Percentiles rank a stretch among this genome's conserved stretches.
phyloP scores from a whole-genome alignment of 2,113 vertebrate genomes.

The Choloepus hoffmanni region DNA sequence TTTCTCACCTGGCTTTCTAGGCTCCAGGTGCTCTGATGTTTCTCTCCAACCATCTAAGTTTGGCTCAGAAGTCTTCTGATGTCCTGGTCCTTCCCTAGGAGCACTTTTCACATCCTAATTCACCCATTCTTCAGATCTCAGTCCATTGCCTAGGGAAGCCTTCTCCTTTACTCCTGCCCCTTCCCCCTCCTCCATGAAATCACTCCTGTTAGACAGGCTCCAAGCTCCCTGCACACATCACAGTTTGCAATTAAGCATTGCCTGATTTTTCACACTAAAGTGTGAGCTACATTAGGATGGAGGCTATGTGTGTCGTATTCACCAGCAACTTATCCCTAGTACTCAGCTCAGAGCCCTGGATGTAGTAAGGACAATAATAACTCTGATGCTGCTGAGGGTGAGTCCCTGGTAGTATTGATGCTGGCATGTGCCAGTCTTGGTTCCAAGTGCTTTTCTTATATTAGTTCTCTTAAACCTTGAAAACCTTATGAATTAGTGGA shows the following conservation, averaged over 20 bases:
- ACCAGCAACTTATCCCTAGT: background rate
- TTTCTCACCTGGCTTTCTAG: background rate
- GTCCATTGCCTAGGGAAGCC: conserved; percentile 47
- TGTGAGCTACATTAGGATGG: background rate
- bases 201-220: background rate
- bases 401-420: no score
- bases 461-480: background rate
- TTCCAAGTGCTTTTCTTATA: background rate
- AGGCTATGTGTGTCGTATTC: background rate
- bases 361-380: background rate
- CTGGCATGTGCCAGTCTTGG: background rate
- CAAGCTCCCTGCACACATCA: background rate
- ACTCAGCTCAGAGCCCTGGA: background rate
- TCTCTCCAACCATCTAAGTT: background rate
- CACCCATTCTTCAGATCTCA: conserved; percentile 64
- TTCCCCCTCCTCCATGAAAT: background rate
- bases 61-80: background rate
- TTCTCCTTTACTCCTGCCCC: background rate
- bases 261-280: conserved; percentile 17
- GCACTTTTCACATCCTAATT: conserved; percentile 58
- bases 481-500: background rate
- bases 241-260: background rate
- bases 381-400: background rate
- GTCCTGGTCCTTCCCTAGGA: background rate
- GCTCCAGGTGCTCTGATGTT: background rate